Evolutionary conservation across 2,113 vertebrate genomes (phyloP).

Genomic region (Dendrocopos noguchii): DNA sequence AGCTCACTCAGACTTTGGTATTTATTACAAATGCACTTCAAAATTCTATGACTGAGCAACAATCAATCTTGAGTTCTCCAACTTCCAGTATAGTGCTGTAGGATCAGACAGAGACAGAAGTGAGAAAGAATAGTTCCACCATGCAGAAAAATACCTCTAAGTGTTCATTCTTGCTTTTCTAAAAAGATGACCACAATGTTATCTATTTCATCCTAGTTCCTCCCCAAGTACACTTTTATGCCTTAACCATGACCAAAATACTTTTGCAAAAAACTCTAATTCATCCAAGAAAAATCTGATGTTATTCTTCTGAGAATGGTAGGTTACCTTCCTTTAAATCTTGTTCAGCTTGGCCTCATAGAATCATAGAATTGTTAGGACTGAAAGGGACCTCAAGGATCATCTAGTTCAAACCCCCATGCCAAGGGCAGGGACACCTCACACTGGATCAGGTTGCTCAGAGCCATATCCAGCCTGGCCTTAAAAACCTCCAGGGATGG

Average conservation of each 20-base stretch:
- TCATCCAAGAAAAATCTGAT: not conserved
- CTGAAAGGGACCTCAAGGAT: too few species aligned
- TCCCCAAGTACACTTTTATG: not conserved
- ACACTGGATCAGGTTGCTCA: too few species aligned
- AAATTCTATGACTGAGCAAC: not conserved
- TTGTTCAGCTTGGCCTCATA: not conserved
- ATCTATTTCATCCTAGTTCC: not conserved
- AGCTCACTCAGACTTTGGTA: not conserved
- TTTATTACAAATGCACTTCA: not conserved
- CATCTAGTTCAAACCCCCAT: too few species aligned
- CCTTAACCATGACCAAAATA: not conserved
- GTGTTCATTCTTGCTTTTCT: not conserved
- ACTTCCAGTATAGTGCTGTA: not conserved
- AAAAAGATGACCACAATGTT: not conserved
- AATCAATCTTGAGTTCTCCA: not conserved
- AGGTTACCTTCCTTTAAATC: not conserved
- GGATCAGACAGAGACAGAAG: not conserved
- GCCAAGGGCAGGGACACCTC: too few species aligned
- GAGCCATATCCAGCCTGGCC: too few species aligned
- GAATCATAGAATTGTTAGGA: too few species aligned
- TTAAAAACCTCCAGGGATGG: too few species aligned
- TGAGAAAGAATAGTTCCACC: not conserved
- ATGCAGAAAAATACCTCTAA: not conserved
- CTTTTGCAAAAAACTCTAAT: not conserved
- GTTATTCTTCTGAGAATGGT: not conserved